Percentiles rank a stretch among this genome's conserved stretches.
Evolutionary conservation across 30 jellyfish, hydroid and myxozoan genomes (phyloP).

Genomic region (Turritopsis dohrnii): DNA sequence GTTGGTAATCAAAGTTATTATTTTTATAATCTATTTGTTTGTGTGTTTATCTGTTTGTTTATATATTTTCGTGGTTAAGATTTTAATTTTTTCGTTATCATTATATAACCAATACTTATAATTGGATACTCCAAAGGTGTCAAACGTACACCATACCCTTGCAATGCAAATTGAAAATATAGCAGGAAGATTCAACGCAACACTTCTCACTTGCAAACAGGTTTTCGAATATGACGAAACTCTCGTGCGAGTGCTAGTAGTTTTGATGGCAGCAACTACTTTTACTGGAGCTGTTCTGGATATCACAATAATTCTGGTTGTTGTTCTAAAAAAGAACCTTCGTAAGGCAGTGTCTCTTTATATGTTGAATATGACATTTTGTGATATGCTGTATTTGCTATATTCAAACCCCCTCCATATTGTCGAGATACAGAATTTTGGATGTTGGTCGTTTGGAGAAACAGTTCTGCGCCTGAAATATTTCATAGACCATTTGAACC

Average conservation of each 20-base stretch:
- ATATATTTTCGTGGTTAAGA: background rate
- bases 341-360: background rate
- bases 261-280: background rate
- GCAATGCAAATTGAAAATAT: background rate
- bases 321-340: background rate
- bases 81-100: background rate
- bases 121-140: background rate
- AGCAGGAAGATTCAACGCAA: background rate
- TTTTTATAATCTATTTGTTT: background rate
- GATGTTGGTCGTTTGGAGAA: background rate
- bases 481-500: background rate
- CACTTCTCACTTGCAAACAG: background rate
- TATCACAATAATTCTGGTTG: background rate
- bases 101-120: background rate
- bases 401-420: background rate
- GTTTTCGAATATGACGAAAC: background rate
- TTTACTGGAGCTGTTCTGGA: background rate
- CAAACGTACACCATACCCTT: no score
- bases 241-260: background rate
- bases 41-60: background rate
- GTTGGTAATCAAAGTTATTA: background rate
- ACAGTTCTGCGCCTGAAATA: background rate
- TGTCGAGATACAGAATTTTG: background rate
- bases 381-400: background rate
- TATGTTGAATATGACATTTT: background rate